Evolutionary conservation across 2,888 invertebrate genomes (phyloP).

Genomic region (Tinea trinotella): DNA sequence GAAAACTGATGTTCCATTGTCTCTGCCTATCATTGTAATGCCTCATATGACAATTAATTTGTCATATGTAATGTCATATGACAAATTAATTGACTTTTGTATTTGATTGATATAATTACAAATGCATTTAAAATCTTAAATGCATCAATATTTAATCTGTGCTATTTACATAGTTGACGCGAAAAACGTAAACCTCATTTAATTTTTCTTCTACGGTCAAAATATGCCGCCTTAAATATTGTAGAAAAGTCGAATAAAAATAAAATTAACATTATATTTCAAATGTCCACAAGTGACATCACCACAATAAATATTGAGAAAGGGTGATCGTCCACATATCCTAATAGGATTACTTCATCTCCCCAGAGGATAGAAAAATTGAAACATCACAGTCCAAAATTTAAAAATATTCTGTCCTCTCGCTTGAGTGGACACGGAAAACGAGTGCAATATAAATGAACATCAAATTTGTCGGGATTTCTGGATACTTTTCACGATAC

Average conservation of each 20-base stretch:
- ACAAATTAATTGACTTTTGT: no score
- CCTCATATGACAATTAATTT: no score
- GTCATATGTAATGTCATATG: no score
- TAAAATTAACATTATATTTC: neutral
- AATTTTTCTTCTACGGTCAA: no score
- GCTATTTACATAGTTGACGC: no score
- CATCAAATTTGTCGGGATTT: constrained; percentile 46
- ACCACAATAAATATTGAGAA: constrained; percentile 11
- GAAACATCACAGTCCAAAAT: constrained; percentile 56
- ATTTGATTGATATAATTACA: no score
- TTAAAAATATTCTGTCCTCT: constrained; percentile 61
- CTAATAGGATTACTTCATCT: constrained; percentile 58
- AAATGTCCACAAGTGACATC: constrained; percentile 1
- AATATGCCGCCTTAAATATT: no score
- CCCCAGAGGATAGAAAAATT: constrained; percentile 46
- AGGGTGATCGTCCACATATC: constrained; percentile 25
- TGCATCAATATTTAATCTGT: no score
- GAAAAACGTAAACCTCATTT: no score
- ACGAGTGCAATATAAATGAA: constrained; percentile 44
- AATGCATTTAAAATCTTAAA: no score
- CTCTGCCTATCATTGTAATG: no score
- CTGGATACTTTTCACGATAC: constrained; percentile 26
- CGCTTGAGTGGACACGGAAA: constrained; percentile 43
- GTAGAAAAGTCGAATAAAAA: neutral
- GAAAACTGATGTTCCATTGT: no score